Evolutionary conservation across 53 echinoderm and acorn worm species (phyloP), one percentile per base, ranked within the genome.

Genomic region (Temnopleurus reevesii): DNA sequence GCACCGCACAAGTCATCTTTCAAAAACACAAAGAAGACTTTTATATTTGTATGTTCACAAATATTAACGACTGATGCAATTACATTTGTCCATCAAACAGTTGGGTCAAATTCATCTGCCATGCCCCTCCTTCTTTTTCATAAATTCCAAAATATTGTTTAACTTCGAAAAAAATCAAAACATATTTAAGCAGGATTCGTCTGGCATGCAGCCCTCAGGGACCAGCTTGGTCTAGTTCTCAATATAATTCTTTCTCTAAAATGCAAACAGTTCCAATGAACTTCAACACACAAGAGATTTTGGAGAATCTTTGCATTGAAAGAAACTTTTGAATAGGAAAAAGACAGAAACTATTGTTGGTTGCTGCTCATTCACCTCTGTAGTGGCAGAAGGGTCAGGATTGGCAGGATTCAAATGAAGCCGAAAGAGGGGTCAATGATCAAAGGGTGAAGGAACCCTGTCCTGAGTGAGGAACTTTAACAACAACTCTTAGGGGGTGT

Each of bases 391-490:
- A 49, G 30, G 79, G 79, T 79, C 79, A 79, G 41, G 28, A 12
- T 28, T 79, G 79, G 49, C 46, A 79, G 79, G 79, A 1, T 28
- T 27, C 46, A 46, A 79, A 47, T 47, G 26, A 47, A 79, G 49
- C 9, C 23, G 28, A 23, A 15, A 79, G 71, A 71, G 21, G 41
- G 79, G 79, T 79, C 79, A 79, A 47, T 79, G 79, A 46, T 79
- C 49, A 79, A 13, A 28, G 49, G 49, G 79, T 79, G 79, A 47
- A 79, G 79, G 79, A 79, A 46, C 79, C 79, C 79, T 71, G 71
- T 71, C 71, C 19, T 21, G 41, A 71, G 71, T 71, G 71, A 71
- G 71, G 2, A 41, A 71, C 71, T 71, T 71, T 71, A 38, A 71
- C 71, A 71, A 41, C 38, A 43, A 38, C n/a, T n/a, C n/a, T n/a